Base-by-base conservation (phyloP, 2,888 invertebrate genomes). In the Oegoconia quadripuncta region DNA sequence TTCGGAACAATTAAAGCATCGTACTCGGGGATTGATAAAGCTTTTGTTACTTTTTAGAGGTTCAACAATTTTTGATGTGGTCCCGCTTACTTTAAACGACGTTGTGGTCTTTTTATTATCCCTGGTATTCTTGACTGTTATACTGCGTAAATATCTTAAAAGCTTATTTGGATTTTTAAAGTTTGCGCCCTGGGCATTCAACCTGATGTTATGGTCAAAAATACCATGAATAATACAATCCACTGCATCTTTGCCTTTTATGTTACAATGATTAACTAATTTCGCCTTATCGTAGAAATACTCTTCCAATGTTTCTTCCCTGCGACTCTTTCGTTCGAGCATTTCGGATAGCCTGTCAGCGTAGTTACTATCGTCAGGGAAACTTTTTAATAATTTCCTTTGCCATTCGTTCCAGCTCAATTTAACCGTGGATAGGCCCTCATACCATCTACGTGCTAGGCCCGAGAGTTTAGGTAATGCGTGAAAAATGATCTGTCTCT, bases 311-410 rank as follows among this genome's bases (percentile, higher is more conserved):
- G 48, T 36, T 23, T 47, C 44, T 1, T 44, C 42, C 9, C 29
- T 14, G 9, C 28, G 14, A 16, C 40, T 44, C 29, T 26, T 37
- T 3, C 40, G 37, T 7, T 17, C 31, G 4, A 47, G 11, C 42
- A 47, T 44, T 28, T 43, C 45, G 1, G 14, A 14, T n/a, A 48
- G 16, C 1, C 32, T 25, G 13, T 48, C 43, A 0, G 37, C 48
- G 20, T 48, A 43, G 18, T 45, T 48, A 2, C 42, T 36, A 18
- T 48, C 42, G 18, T 43, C 42, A 14, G 48, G 45, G n/a, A 48
- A 48, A 23, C 23, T 32, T 17, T 37, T 37, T 3, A 42, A 13
- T 2, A 48, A 32, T 26, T 48, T 48, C 14, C 17, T 16, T 12
- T 31, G 31, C 31, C 31, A 31, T n/a, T 31, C 18, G 3, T 31